Evolutionary conservation across 2,113 vertebrate genomes (phyloP).

Genomic region (Eira barbara): DNA sequence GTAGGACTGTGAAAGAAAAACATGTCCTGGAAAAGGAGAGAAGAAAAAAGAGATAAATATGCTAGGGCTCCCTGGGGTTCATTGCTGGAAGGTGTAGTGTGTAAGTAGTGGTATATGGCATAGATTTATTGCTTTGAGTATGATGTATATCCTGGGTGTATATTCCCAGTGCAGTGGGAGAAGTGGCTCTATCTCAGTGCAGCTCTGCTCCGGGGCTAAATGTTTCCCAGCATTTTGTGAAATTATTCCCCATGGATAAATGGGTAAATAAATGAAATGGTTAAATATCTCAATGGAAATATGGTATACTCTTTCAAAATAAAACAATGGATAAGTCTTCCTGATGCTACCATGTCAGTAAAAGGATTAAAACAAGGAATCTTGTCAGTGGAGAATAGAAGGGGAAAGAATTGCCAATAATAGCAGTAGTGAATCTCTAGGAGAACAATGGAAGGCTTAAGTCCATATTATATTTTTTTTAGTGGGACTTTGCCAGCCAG

Average conservation of each 20-base stretch:
- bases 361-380: neutral
- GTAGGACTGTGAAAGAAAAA: neutral
- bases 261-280: neutral
- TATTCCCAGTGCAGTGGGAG: neutral
- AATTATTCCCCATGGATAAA: neutral
- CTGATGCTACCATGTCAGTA: neutral
- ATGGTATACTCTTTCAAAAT: neutral
- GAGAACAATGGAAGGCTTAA: neutral
- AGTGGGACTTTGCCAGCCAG: neutral
- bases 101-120: neutral
- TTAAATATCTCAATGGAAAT: neutral
- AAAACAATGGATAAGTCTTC: neutral
- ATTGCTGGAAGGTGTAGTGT: fast-evolving
- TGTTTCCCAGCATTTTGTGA: neutral
- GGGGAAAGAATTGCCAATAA: neutral
- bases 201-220: neutral
- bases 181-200: neutral
- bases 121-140: neutral
- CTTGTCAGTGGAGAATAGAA: neutral
- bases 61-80: neutral
- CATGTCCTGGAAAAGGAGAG: neutral
- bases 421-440: neutral
- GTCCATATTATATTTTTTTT: neutral
- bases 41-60: neutral
- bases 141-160: neutral